Conservation (phyloP, 2,113 vertebrate species). For the Leptocoma aspasia region DNA sequence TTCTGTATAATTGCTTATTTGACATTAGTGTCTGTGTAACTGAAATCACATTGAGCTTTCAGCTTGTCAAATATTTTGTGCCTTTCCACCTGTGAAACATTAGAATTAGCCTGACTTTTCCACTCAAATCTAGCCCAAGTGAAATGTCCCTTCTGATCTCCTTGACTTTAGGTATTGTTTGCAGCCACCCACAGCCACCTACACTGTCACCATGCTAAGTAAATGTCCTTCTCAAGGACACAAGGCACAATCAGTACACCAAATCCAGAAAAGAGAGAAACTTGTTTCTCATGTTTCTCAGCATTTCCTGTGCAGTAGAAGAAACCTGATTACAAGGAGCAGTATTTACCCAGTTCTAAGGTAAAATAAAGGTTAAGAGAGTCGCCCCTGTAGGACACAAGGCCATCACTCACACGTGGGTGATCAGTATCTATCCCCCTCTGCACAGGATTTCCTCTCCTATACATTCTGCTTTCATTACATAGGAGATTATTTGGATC, state of each 20-base stretch:
- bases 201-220: neutral
- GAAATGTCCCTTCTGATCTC: neutral
- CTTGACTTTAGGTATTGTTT: neutral
- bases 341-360: neutral
- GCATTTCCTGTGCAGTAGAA: neutral
- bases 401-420: fast-evolving
- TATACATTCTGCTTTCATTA: neutral
- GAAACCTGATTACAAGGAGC: neutral
- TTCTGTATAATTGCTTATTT: conserved; percentile 62
- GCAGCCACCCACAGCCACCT: neutral
- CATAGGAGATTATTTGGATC: neutral
- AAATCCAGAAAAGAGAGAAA: neutral
- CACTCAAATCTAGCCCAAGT: neutral
- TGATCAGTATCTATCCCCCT: neutral
- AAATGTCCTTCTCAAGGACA: neutral
- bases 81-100: conserved; percentile 16
- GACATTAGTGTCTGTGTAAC: conserved; percentile 29
- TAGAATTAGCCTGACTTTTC: neutral
- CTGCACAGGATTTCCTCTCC: neutral
- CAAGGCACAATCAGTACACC: neutral
- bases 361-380: neutral
- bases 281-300: neutral
- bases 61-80: neutral
- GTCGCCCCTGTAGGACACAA: neutral
- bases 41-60: neutral